Conservation (phyloP, 2,797 vertebrate species). For the Ptychobarbus kaznakovi region DNA sequence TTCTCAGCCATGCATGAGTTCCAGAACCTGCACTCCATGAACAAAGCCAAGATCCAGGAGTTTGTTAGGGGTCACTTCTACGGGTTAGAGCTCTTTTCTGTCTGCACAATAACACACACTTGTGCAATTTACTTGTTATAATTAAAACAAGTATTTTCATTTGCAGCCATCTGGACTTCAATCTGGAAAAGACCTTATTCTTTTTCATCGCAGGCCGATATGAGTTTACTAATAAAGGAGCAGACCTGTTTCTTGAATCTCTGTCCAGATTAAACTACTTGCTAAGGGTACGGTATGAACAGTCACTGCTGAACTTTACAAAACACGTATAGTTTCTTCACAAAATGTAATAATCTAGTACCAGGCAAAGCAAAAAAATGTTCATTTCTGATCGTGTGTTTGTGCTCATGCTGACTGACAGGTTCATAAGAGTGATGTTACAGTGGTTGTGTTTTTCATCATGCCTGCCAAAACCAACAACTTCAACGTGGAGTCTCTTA, state of each 20-base stretch:
- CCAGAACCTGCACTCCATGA: slow-evolving; percentile 94
- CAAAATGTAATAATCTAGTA: background rate
- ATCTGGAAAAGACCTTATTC: slow-evolving; percentile 92
- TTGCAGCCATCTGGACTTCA: slow-evolving; percentile 92
- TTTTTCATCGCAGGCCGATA: slow-evolving; percentile 98
- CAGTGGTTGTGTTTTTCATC: slow-evolving; percentile 94
- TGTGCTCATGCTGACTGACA: slow-evolving; percentile 61
- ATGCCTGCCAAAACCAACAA: slow-evolving; percentile 98
- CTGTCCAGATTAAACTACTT: slow-evolving; percentile 95
- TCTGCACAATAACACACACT: background rate
- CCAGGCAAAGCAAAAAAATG: background rate
- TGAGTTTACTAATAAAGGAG: slow-evolving; percentile 96
- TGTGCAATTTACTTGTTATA: background rate
- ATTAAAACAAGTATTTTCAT: background rate
- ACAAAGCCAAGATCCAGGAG: slow-evolving; percentile 92
- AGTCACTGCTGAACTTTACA: background rate
- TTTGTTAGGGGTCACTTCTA: slow-evolving; percentile 98
- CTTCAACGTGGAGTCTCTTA: slow-evolving; percentile 96
- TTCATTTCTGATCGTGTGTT: background rate
- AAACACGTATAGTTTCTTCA: background rate
- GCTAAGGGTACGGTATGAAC: slow-evolving; percentile 80
- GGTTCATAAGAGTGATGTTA: slow-evolving; percentile 90
- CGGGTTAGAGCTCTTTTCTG: slow-evolving; percentile 78
- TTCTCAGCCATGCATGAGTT: slow-evolving; percentile 98
- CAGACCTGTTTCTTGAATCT: slow-evolving; percentile 93